These are phyloP conservation scores for Scaptomyza montana DNA, from an alignment of 1,140 invertebrate genomes.

Conservation along the genomic window DNA sequence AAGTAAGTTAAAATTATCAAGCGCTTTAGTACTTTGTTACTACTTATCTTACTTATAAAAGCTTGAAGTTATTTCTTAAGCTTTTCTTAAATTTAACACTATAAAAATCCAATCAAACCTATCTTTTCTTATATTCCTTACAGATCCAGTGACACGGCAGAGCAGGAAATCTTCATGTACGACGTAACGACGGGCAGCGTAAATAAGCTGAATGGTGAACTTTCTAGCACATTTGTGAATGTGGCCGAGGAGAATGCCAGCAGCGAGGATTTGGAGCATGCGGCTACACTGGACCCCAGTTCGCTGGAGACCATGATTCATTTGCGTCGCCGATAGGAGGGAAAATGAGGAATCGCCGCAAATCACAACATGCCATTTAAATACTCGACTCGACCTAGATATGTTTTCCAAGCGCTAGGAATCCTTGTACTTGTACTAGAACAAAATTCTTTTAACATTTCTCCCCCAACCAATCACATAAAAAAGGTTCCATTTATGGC, in stretches of 20 bases:
- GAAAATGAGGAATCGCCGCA: conserved; percentile 12
- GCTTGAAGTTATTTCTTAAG: too few relatives aligned
- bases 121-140: neutral
- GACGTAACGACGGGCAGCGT: conserved; percentile 88
- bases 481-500: conserved; percentile 28
- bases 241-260: conserved; percentile 92
- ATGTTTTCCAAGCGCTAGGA: neutral
- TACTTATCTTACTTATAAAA: too few relatives aligned
- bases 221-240: conserved; percentile 92
- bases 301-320: conserved; percentile 83
- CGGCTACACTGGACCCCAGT: conserved; percentile 86
- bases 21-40: neutral
- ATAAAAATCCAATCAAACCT: too few relatives aligned
- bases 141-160: conserved; percentile 78
- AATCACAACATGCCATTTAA: conserved; percentile 69
- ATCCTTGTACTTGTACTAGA: neutral
- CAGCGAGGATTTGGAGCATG: conserved; percentile 87
- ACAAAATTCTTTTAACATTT: conserved; percentile 1
- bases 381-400: conserved; percentile 62
- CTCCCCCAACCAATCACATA: too few relatives aligned
- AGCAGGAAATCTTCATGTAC: conserved; percentile 94
- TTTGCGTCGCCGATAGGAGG: conserved; percentile 65
- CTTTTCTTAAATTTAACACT: too few relatives aligned
- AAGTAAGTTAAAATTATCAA: conserved; percentile 86
- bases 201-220: conserved; percentile 88